Conservation (phyloP, 2,797 vertebrate species). For the Spheniscus humboldti region DNA sequence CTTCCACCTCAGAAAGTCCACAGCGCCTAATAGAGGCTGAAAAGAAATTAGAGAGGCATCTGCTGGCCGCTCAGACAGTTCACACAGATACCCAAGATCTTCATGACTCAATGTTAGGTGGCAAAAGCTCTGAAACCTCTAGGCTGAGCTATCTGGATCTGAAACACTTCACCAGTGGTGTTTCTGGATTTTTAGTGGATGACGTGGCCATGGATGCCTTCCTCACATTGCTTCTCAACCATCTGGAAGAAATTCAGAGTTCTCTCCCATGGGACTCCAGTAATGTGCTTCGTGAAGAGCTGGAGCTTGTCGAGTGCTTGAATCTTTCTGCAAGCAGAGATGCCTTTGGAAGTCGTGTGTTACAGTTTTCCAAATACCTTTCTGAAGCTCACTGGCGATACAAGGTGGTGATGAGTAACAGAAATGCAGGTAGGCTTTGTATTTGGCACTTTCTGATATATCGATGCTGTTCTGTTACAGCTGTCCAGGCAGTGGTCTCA, state of each 20-base stretch:
- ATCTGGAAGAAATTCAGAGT: conserved; percentile 81
- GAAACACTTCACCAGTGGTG: conserved; percentile 77
- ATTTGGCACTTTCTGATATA: not conserved
- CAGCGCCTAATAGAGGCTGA: conserved; percentile 19
- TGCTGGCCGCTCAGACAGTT: not conserved
- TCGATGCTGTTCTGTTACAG: not conserved
- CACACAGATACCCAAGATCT: not conserved
- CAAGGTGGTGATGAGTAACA: conserved; percentile 90
- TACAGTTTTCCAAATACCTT: conserved; percentile 87
- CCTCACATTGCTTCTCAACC: conserved; percentile 85
- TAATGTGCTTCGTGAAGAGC: conserved; percentile 61
- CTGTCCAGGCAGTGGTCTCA: not conserved
- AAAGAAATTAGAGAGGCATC: conserved; percentile 26
- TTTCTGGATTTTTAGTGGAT: conserved; percentile 87
- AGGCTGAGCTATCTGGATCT: conserved; percentile 74
- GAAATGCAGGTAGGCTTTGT: conserved; percentile 67
- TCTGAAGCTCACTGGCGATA: conserved; percentile 95
- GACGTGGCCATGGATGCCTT: conserved; percentile 82
- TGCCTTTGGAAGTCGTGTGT: conserved; percentile 78
- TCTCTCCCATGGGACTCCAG: conserved; percentile 65
- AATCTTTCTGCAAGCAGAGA: conserved; percentile 80
- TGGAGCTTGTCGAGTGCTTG: conserved; percentile 75
- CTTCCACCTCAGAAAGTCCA: conserved; percentile 62
- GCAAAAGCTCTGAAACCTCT: not conserved
- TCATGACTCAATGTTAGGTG: not conserved